Evolutionary conservation across 2,113 vertebrate genomes (phyloP), one percentile per base, ranked within the genome.

Genomic region (Eolophus roseicapilla): DNA sequence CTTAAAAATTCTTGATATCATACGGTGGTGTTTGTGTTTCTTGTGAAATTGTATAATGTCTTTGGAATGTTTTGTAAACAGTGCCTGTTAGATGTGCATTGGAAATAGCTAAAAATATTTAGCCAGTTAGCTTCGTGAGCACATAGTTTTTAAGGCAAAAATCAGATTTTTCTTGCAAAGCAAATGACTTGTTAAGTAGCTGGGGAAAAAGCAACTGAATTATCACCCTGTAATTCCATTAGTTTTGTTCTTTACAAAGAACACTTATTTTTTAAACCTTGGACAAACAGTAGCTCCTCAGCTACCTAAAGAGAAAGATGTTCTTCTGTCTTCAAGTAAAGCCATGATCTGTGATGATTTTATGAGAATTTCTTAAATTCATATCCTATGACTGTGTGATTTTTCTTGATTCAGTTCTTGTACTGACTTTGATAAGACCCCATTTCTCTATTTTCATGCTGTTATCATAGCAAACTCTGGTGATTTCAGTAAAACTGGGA

Each of bases 331-430:
- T 35, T 33, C 3, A 27, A 13, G 15, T 47, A 69, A 68, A 91
- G 17, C 8, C 3, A 3, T 29, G 9, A 23, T 37, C 47, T 76
- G 7, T 60, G 29, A 20, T 46, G 63, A 35, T 81, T 53, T 80
- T 19, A 19, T 7, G 18, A 63, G 10, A 43, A 29, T 52, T 84
- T 81, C 37, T 78, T 29, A 53, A 75, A 69, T 73, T 77, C 44
- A 3, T 65, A 13, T 18, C 18, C 3, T 37, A 23, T 12, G 55
- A 35, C 13, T 0, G 0, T 10, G 31, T 11, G 29, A 4, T 71
- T 71, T 83, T 60, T 11, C 25, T 59, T 79, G 31, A 24, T 49
- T 7, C 11, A 39, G 8, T 68, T 88, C 17, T 57, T 82, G 52
- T 35, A 24, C 21, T 49, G 69, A 28, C 33, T 50, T 70, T 74